A percentile compares a stretch with the other conserved stretches of the same genome.
These are phyloP conservation scores for Todus mexicanus DNA, from an alignment of 2,797 vertebrate species.

Conservation along the genomic window DNA sequence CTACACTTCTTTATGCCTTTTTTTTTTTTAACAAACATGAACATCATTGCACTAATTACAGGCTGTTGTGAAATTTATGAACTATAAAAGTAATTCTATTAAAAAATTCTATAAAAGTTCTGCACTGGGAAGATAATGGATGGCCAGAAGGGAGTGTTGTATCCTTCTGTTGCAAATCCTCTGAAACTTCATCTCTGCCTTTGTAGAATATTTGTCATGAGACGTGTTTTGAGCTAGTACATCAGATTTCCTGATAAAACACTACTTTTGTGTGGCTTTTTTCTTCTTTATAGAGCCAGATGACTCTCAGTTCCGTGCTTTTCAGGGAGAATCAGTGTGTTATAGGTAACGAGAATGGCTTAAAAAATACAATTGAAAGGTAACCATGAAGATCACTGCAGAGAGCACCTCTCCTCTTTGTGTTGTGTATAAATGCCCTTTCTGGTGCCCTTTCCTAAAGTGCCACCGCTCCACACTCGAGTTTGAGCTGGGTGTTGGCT, in stretches of 20 bases:
- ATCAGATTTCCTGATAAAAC: neutral
- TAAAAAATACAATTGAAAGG: neutral
- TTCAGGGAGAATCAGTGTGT: neutral
- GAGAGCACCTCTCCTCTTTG: neutral
- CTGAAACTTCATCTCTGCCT: neutral
- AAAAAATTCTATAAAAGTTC: neutral
- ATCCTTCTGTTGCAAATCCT: neutral
- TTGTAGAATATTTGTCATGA: neutral
- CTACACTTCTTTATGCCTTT: neutral
- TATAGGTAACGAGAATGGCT: neutral
- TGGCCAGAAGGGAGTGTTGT: neutral
- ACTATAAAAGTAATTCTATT: neutral
- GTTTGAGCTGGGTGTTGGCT: slow-evolving; percentile 9
- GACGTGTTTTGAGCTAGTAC: neutral
- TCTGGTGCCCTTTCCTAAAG: neutral
- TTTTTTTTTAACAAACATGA: neutral
- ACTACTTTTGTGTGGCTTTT: neutral
- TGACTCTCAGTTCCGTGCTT: neutral
- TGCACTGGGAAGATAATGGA: neutral
- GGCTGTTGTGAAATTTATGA: neutral
- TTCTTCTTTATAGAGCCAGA: neutral
- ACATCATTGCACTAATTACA: neutral
- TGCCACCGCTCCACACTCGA: neutral
- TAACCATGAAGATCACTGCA: rapidly evolving
- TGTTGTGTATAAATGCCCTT: neutral